Conservation (phyloP, 2,797 vertebrate genomes). For the Sarcoramphus papa region DNA sequence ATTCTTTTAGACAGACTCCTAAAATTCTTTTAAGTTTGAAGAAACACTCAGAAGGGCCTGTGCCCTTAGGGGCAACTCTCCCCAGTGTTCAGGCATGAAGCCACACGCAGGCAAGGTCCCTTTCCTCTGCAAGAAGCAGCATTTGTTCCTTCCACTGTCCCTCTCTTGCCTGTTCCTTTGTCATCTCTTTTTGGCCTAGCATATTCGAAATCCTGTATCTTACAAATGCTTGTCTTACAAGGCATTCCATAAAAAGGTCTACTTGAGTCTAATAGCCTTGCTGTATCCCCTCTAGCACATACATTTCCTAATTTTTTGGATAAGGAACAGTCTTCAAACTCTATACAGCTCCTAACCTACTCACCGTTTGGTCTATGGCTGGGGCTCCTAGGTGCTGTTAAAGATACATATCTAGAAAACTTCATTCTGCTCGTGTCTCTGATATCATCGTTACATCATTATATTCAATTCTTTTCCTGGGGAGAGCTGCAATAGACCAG, state of each 20-base stretch:
- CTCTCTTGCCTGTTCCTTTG: neutral
- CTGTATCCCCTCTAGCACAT: neutral
- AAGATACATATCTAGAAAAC: neutral
- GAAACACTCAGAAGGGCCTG: neutral
- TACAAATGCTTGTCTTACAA: neutral
- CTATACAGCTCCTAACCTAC: neutral
- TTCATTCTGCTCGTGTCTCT: neutral
- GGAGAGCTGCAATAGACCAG: neutral
- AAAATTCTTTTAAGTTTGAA: neutral
- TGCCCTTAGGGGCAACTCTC: neutral
- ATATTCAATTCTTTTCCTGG: neutral
- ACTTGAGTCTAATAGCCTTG: neutral
- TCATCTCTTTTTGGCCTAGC: neutral
- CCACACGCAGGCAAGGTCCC: neutral
- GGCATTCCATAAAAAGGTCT: neutral
- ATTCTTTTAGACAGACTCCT: neutral
- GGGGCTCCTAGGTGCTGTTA: neutral
- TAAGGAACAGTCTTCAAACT: neutral
- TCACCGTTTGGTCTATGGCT: neutral
- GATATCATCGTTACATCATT: neutral
- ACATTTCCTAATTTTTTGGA: neutral
- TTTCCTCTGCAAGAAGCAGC: neutral
- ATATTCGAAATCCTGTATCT: neutral
- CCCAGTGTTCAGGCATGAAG: neutral
- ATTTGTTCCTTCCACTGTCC: neutral